These are phyloP conservation scores for Lacanobia wlatinum DNA, from an alignment of 2,888 invertebrate genomes.

Conservation along the genomic window DNA sequence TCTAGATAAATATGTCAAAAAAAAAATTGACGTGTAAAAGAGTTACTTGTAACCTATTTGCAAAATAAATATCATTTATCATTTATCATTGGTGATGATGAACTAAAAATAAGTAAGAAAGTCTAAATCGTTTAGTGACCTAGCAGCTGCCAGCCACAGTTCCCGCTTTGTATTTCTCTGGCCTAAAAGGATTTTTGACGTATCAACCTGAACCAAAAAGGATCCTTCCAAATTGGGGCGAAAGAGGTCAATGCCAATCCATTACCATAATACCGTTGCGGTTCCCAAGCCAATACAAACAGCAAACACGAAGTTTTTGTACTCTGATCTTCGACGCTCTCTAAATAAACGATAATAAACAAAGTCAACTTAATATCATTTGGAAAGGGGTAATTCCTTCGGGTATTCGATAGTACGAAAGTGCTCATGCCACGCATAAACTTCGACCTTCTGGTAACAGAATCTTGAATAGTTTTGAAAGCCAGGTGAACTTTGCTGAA, in stretches of 20 bases:
- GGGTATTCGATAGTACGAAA: conserved; percentile 43
- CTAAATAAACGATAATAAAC: conserved; percentile 36
- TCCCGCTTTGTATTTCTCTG: background rate
- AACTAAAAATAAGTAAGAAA: too few relatives aligned
- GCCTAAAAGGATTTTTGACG: background rate
- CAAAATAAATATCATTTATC: too few relatives aligned
- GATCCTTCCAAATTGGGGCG: background rate
- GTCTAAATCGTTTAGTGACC: too few relatives aligned
- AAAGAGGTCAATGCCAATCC: background rate
- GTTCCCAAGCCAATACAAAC: conserved; percentile 24
- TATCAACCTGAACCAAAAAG: conserved; percentile 3
- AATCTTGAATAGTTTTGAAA: conserved; percentile 41
- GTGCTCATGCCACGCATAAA: conserved; percentile 32
- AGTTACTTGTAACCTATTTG: too few relatives aligned
- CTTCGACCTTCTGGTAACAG: conserved; percentile 26
- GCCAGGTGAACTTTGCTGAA: conserved; percentile 40
- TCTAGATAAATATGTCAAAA: too few relatives aligned
- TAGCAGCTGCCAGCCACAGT: background rate
- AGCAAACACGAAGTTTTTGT: conserved; percentile 8
- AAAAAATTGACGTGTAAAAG: too few relatives aligned
- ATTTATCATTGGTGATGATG: too few relatives aligned
- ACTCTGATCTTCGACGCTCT: conserved; percentile 3
- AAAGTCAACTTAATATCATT: conserved; percentile 44
- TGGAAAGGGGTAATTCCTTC: conserved; percentile 41
- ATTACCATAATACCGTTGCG: conserved; percentile 5